These are phyloP conservation scores for Clunio marinus DNA, from an alignment of 2,888 invertebrate species.

Conservation along the genomic window DNA sequence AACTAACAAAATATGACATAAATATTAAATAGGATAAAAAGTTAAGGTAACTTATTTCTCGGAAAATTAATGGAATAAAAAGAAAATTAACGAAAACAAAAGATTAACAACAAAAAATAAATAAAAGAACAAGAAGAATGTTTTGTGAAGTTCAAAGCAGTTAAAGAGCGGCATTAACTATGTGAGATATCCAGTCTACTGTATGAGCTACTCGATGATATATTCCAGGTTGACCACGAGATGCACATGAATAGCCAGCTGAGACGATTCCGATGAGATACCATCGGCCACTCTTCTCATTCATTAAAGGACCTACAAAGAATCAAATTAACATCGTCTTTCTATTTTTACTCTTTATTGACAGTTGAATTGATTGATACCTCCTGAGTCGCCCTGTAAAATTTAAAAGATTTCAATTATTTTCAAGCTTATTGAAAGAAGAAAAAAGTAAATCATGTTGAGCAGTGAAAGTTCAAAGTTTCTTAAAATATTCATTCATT, in stretches of 20 bases:
- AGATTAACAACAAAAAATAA: neutral
- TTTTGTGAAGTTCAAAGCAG: neutral
- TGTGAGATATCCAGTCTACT: conserved; percentile 83
- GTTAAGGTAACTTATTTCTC: too few relatives aligned
- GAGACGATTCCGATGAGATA: conserved; percentile 87
- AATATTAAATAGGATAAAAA: neutral
- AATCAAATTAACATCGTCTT: too few relatives aligned
- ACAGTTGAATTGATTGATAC: neutral
- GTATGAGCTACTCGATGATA: conserved; percentile 91
- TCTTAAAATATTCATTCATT: neutral
- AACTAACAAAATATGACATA: neutral
- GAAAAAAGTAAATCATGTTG: too few relatives aligned
- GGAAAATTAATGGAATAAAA: too few relatives aligned
- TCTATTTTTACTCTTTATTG: too few relatives aligned
- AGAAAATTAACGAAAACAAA: too few relatives aligned
- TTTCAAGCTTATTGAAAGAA: too few relatives aligned
- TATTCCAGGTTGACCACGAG: conserved; percentile 88
- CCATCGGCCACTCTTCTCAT: conserved; percentile 82
- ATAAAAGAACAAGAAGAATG: neutral
- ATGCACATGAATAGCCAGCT: conserved; percentile 90
- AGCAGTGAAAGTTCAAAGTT: too few relatives aligned
- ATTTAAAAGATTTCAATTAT: too few relatives aligned
- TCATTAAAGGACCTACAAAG: conserved; percentile 73
- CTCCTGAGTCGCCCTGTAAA: conserved; percentile 2
- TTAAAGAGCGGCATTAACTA: conserved; percentile 47